phyloP scores from a whole-genome alignment of 2,888 invertebrate species.

The Leptinotarsa juncta region DNA sequence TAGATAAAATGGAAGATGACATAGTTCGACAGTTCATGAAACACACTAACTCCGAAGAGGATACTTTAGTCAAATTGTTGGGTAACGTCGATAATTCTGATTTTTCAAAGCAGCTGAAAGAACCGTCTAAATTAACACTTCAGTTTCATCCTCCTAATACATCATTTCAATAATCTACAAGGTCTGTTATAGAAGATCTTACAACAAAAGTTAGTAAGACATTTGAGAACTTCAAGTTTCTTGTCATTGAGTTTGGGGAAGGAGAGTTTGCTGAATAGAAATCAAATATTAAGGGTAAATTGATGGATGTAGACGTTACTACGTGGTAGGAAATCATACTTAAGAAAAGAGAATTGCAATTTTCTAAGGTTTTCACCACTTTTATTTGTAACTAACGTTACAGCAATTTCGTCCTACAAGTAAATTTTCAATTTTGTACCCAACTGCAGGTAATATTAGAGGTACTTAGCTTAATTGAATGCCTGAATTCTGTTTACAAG shows the following conservation, averaged over 20 bases:
- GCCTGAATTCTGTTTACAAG: too few relatives aligned
- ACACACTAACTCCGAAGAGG: constrained; percentile 41
- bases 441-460: too few relatives aligned
- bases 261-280: constrained; percentile 64
- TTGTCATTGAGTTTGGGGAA: constrained; percentile 66
- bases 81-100: constrained; percentile 43
- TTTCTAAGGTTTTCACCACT: too few relatives aligned
- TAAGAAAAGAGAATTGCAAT: too few relatives aligned
- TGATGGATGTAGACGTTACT: too few relatives aligned
- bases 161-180: constrained; percentile 43
- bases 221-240: constrained; percentile 54
- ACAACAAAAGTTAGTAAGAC: constrained; percentile 39
- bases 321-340: too few relatives aligned
- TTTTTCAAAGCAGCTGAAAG: constrained; percentile 32
- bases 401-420: too few relatives aligned
- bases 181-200: constrained; percentile 36
- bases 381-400: too few relatives aligned
- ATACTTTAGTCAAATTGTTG: constrained; percentile 57
- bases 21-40: constrained; percentile 57
- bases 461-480: too few relatives aligned
- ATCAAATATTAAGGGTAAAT: constrained; percentile 59
- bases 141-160: constrained; percentile 41
- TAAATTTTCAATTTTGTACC: too few relatives aligned
- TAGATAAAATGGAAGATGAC: constrained; percentile 50
- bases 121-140: constrained; percentile 15